phyloP scores from a whole-genome alignment of 2,797 vertebrate genomes.

The Glyptemys insculpta region DNA sequence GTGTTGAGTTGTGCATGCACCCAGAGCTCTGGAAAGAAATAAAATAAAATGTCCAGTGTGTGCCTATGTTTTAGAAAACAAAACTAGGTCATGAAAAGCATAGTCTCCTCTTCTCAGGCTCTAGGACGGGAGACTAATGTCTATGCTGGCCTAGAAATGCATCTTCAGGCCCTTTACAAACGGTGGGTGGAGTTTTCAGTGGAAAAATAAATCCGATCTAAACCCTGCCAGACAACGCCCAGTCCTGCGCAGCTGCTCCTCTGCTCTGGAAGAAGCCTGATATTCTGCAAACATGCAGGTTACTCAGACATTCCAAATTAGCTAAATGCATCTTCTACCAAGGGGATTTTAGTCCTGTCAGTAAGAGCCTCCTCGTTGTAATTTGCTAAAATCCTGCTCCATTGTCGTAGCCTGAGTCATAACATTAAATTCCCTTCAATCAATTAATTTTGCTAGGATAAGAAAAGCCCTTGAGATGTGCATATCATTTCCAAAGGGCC shows the following conservation, averaged over 20 bases:
- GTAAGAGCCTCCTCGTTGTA: neutral
- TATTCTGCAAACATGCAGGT: fast-evolving
- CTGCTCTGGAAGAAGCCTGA: fast-evolving
- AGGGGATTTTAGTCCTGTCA: neutral
- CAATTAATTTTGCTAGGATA: neutral
- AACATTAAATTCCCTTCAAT: neutral
- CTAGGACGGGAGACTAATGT: too few relatives aligned
- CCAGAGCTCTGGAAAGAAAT: too few relatives aligned
- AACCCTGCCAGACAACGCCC: neutral
- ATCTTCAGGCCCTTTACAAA: too few relatives aligned
- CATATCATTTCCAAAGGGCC: neutral
- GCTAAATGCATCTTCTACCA: neutral
- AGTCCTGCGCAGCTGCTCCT: neutral
- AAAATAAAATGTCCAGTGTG: too few relatives aligned
- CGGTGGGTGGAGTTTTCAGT: neutral
- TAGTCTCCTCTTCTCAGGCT: too few relatives aligned
- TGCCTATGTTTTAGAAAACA: too few relatives aligned
- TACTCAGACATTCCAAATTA: neutral
- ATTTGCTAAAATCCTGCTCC: neutral
- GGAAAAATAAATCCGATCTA: neutral
- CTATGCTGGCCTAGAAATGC: too few relatives aligned
- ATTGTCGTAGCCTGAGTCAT: neutral
- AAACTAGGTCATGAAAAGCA: too few relatives aligned
- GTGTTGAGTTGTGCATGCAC: too few relatives aligned
- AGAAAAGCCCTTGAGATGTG: constrained; percentile 6